Conservation (phyloP, 2,113 vertebrate genomes). For the Hyla sarda region DNA sequence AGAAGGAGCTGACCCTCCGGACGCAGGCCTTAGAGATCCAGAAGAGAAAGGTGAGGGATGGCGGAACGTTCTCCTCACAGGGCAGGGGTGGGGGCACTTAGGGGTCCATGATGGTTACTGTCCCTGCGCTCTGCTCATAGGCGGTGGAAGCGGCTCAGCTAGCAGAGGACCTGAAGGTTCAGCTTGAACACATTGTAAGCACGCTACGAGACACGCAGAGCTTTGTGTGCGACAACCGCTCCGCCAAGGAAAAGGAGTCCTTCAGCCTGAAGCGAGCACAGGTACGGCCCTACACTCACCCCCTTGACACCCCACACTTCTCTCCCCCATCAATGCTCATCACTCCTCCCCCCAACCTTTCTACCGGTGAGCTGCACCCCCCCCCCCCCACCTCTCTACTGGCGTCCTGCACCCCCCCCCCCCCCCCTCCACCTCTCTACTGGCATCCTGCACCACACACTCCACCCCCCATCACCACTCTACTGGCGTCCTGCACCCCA, state of each 20-base stretch:
- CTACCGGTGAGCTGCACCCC: too few species aligned
- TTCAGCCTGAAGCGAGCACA: conserved; percentile 91
- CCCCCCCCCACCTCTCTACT: neutral
- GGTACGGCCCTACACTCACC: conserved; percentile 69
- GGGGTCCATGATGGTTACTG: neutral
- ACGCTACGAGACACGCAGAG: conserved; percentile 90
- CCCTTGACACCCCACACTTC: too few species aligned
- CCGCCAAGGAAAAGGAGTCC: conserved; percentile 87
- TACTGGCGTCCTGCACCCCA: too few species aligned
- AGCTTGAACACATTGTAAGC: conserved; percentile 89
- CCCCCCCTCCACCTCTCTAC: neutral
- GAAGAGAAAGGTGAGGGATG: conserved; percentile 86
- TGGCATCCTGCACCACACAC: neutral
- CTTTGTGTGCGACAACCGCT: conserved; percentile 87
- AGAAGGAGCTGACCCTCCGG: conserved; percentile 85
- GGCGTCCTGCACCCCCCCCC: too few species aligned
- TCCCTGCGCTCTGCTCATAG: conserved; percentile 66
- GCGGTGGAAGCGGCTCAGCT: conserved; percentile 92
- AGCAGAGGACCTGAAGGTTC: conserved; percentile 91
- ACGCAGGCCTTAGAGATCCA: conserved; percentile 89
- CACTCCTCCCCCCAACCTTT: too few species aligned
- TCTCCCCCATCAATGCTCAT: too few species aligned
- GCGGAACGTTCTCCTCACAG: too few species aligned
- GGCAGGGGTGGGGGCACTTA: neutral
- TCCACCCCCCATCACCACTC: too few species aligned